These are phyloP conservation scores for Chrysopilus asiliformis DNA, from an alignment of 2,888 invertebrate species.

Conservation along the genomic window DNA sequence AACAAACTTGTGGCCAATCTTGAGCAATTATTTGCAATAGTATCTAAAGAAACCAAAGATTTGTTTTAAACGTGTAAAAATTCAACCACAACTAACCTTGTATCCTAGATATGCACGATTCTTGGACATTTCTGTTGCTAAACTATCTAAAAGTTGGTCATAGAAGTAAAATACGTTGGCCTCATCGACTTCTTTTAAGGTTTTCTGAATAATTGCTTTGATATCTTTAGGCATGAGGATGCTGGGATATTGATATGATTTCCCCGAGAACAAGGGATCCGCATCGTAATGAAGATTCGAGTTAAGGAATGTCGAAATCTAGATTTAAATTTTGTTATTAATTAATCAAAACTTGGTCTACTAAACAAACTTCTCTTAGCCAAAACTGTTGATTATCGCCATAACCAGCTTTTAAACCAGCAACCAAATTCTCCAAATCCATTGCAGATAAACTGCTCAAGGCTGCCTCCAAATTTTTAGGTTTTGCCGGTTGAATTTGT, in stretches of 20 bases:
- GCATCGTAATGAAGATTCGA: slow-evolving; percentile 24
- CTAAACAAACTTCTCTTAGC: slow-evolving; percentile 63
- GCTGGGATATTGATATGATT: slow-evolving; percentile 27
- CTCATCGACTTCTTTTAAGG: slow-evolving; percentile 45
- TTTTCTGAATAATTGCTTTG: slow-evolving; percentile 21
- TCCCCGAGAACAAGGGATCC: slow-evolving; percentile 28
- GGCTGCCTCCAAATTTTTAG: slow-evolving; percentile 28
- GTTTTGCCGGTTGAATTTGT: slow-evolving; percentile 17
- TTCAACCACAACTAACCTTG: slow-evolving; percentile 30
- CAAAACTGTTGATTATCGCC: slow-evolving; percentile 57
- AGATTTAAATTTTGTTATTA: no score
- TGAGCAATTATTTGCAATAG: slow-evolving; percentile 55
- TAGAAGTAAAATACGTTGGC: slow-evolving; percentile 53
- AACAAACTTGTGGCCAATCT: slow-evolving; percentile 49
- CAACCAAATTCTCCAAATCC: slow-evolving; percentile 40
- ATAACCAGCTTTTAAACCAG: slow-evolving; percentile 48
- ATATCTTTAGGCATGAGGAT: slow-evolving; percentile 23
- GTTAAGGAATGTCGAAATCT: slow-evolving; percentile 27
- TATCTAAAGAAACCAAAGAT: slow-evolving; percentile 29
- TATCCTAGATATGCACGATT: slow-evolving; percentile 44
- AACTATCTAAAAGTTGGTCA: slow-evolving; percentile 52
- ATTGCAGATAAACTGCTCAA: slow-evolving; percentile 40
- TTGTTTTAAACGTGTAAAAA: not conserved
- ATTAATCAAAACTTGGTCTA: no score
- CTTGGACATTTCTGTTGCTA: slow-evolving; percentile 61